A percentile compares a stretch with the other conserved stretches of the same genome.
Evolutionary conservation across 2,113 vertebrate genomes (phyloP).

Genomic region (Rhinichthys klamathensis): DNA sequence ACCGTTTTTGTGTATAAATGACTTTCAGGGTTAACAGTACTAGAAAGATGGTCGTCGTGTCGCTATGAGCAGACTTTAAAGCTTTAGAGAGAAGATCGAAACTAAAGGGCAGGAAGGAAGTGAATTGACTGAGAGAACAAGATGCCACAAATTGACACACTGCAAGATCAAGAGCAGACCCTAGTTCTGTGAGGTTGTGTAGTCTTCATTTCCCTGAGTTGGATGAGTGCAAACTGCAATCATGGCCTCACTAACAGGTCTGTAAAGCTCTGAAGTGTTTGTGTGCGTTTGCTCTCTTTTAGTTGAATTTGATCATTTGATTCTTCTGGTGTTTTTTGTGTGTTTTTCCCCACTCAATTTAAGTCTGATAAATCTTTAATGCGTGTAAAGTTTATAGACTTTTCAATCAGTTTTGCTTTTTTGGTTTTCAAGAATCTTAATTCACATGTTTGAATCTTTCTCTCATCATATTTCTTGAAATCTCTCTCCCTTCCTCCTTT

Average conservation of each 20-base stretch:
- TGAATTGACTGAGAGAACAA: slow-evolving; percentile 33
- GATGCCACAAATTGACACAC: slow-evolving; percentile 46
- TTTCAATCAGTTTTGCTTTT: neutral
- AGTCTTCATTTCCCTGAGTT: slow-evolving; percentile 30
- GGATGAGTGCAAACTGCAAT: slow-evolving; percentile 28
- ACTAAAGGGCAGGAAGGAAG: slow-evolving; percentile 61
- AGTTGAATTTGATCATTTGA: neutral
- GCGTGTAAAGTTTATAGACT: neutral
- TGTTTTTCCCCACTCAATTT: neutral
- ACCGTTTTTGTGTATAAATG: neutral
- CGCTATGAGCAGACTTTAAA: slow-evolving; percentile 9
- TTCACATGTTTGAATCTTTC: neutral
- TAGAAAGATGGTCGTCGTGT: neutral
- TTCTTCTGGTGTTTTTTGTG: neutral
- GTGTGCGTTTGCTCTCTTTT: neutral
- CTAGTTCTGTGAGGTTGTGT: slow-evolving; percentile 23
- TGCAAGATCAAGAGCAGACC: slow-evolving; percentile 40
- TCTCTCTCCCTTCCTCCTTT: slow-evolving; percentile 2
- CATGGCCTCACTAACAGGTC: slow-evolving; percentile 51
- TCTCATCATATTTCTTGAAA: neutral
- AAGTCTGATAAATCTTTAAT: neutral
- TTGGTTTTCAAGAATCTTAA: neutral
- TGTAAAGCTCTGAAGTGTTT: slow-evolving; percentile 36
- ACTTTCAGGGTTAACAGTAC: neutral
- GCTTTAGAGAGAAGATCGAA: slow-evolving; percentile 42